phyloP scores from a whole-genome alignment of 2,113 vertebrate genomes.

The Podarcis cretensis region DNA sequence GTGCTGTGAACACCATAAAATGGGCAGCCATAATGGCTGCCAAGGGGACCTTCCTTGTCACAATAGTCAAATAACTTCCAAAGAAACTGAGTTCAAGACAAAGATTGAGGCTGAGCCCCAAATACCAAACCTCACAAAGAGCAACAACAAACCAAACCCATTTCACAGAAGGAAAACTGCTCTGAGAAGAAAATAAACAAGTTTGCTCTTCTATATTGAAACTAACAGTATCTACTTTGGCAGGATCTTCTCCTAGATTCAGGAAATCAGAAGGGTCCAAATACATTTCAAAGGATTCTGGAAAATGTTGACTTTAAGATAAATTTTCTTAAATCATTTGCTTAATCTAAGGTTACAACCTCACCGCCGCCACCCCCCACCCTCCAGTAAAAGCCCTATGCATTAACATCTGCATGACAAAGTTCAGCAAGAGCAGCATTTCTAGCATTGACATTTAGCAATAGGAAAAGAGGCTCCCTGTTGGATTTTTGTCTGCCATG shows the following conservation, averaged over 20 bases:
- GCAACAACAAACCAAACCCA: no score
- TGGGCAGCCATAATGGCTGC: no score
- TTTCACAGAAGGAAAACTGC: no score
- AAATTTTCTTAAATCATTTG: conserved; percentile 18
- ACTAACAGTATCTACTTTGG: neutral
- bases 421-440: neutral
- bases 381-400: neutral
- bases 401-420: neutral
- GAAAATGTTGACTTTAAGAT: conserved; percentile 31
- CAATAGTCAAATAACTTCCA: no score
- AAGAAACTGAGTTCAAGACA: no score
- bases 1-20: no score
- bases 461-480: neutral
- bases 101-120: no score
- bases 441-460: neutral
- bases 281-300: neutral
- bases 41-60: no score
- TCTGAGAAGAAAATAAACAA: no score
- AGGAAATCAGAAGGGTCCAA: conserved; percentile 18
- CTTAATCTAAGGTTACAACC: neutral
- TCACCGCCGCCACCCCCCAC: no score
- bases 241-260: neutral
- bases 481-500: neutral
- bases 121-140: no score
- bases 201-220: neutral